Base-by-base conservation (phyloP, 2,888 invertebrate species). In the Epinotia demarniana region DNA sequence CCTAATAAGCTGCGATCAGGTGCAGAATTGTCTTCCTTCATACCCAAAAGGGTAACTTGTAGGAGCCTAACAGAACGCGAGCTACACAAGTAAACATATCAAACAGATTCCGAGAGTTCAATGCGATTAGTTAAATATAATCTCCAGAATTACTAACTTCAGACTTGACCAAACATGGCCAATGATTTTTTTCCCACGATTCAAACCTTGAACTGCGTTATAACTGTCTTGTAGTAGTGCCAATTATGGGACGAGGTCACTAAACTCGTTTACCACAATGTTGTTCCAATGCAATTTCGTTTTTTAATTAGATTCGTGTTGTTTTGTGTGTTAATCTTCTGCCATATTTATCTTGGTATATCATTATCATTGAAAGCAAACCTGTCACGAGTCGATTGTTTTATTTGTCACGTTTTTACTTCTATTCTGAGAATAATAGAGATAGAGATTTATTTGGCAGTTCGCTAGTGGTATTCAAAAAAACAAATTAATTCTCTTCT, bases 121-220 rank as follows among this genome's bases (percentile, higher is more conserved):
- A 53, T 53, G n/a, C 16, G 16, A 16, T 53, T 4, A 53, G 49
- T 16, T 16, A n/a, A n/a, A 53, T 49, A 16, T 13, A 53, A 27
- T n/a, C n/a, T n/a, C 58, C 18, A 66, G 43, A 58, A 72, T 49
- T 18, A 61, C 58, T 46, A 16, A 23, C 16, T 69, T 71, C 5
- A 53, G 27, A 66, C 23, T 46, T 53, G 5, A 33, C 57, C 57
- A 57, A 58, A 69, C 57, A 18, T 64, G 69, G 43, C 9, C 58
- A 33, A 63, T 27, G n/a, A 3, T 33, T 27, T 27, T 68, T 69
- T 69, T 74, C 69, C 69, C 74, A 74, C 74, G 58, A 57, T 23
- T 19, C 19, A 63, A 64, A 46, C 57, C 63, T 70, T 74, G 69
- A 74, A 69, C 69, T 74, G 49, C 13, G 61, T 55, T 27, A 16